Evolutionary conservation across 1,140 invertebrate genomes (phyloP).

Genomic region (Apis florea): DNA sequence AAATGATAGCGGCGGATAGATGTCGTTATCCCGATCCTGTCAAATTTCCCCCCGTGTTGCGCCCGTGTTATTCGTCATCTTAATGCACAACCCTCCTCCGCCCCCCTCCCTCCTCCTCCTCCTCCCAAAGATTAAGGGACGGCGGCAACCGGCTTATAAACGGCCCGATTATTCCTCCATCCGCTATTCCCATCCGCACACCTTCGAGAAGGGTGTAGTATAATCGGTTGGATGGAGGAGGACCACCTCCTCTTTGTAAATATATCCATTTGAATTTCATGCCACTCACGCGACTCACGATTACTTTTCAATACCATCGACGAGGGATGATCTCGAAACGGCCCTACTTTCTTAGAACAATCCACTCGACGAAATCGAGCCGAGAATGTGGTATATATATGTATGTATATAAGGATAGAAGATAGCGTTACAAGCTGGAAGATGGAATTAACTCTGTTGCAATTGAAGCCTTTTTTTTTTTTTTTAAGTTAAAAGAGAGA

Average conservation of each 20-base stretch:
- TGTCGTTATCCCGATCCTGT: conserved; percentile 69
- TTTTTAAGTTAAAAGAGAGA: no score
- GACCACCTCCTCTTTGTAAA: conserved; percentile 54
- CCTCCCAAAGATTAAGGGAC: conserved; percentile 59
- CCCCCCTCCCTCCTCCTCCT: background rate
- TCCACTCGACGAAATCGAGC: background rate
- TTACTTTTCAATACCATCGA: conserved; percentile 64
- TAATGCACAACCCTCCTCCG: conserved; percentile 66
- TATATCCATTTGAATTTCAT: conserved; percentile 74
- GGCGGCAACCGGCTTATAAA: conserved; percentile 72
- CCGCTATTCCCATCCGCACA: conserved; percentile 17
- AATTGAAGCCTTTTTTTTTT: no score
- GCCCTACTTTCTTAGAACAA: conserved; percentile 1
- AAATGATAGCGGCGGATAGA: conserved; percentile 44
- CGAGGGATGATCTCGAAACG: conserved; percentile 15
- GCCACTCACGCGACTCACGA: conserved; percentile 51
- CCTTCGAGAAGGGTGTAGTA: conserved; percentile 31
- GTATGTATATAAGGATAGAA: no score
- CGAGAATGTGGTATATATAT: background rate
- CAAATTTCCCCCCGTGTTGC: conserved; percentile 66
- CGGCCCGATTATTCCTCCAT: conserved; percentile 74
- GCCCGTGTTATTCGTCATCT: conserved; percentile 75
- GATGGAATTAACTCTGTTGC: no score
- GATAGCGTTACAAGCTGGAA: no score
- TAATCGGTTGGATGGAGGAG: conserved; percentile 34